Evolutionary conservation across 2,888 invertebrate species (phyloP), one percentile per base, ranked within the genome.

Genomic region (Erpobdella octoculata): DNA sequence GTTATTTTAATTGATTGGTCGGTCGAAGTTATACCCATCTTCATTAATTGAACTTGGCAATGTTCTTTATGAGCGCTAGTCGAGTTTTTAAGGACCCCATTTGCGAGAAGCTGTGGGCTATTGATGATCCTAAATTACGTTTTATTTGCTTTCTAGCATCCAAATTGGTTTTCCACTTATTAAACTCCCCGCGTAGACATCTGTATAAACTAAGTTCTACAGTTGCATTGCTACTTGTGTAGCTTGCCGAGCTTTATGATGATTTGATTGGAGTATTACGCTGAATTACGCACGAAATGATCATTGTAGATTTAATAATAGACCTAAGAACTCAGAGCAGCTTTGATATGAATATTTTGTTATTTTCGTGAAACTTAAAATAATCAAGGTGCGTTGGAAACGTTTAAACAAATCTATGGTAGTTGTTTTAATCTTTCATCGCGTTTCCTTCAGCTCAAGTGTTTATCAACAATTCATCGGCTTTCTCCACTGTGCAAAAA

Each of bases 381-480:
- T 53, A 53, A 53, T 53, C 53, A 28, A 53, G 28, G 53, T 53
- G 21, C 53, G 28, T 53, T 25, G 53, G 53, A 53, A 53, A 53
- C 28, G n/a, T 53, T 53, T 53, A 53, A 53, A 53, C 53, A 53
- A 53, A 53, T 53, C 53, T 53, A 25, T 28, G 53, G 53, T 53
- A 28, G 53, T 28, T 53, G 53, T 53, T 28, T 53, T 53, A 53
- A 53, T 53, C 53, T 53, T 53, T 53, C 53, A 53, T 53, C 53
- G 53, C 53, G 18, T 53, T 53, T 28, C 53, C 53, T 28, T 53
- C 53, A 28, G 53, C 53, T 53, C 53, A 53, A 53, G 53, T 53
- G 53, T 53, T 53, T 53, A 53, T 53, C 53, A 53, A 53, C 53
- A 53, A 53, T 25, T 53, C 53, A 53, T 28, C 21, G 28, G n/a